These are phyloP conservation scores for Polypedilum pembai DNA, from an alignment of 1,140 invertebrate species.

Conservation along the genomic window DNA sequence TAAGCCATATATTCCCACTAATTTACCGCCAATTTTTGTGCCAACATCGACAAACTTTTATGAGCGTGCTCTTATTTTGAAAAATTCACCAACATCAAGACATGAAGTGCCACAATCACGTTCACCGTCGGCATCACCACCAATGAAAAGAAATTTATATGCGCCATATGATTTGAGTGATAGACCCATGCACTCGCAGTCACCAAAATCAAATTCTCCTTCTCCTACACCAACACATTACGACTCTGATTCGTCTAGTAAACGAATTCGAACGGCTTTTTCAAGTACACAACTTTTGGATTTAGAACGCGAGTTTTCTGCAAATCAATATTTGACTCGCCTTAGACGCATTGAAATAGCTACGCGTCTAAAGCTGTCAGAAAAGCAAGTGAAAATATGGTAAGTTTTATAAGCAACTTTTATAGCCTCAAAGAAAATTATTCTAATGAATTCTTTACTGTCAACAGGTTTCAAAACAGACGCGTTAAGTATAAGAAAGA, in stretches of 20 bases:
- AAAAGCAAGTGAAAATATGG: constrained; percentile 95
- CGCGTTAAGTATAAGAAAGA: constrained; percentile 89
- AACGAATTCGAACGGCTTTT: constrained; percentile 83
- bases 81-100: constrained; percentile 33
- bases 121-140: constrained; percentile 42
- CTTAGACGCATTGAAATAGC: constrained; percentile 87
- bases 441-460: neutral
- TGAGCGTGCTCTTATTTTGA: constrained; percentile 30
- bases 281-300: constrained; percentile 86
- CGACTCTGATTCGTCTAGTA: constrained; percentile 53
- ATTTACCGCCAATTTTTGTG: constrained; percentile 15
- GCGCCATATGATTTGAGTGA: constrained; percentile 49
- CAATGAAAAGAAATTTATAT: constrained; percentile 34
- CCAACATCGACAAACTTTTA: constrained; percentile 23
- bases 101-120: constrained; percentile 32
- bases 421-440: neutral
- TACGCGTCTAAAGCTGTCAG: constrained; percentile 74
- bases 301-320: constrained; percentile 82
- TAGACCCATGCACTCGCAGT: constrained; percentile 45
- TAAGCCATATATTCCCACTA: constrained; percentile 24
- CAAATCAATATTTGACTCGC: constrained; percentile 85
- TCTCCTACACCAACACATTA: constrained; percentile 47
- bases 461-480: constrained; percentile 62
- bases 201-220: constrained; percentile 34
- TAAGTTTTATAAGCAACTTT: constrained; percentile 36